Evolutionary conservation across 2,888 invertebrate species (phyloP).

Genomic region (Diarsia brunnea): DNA sequence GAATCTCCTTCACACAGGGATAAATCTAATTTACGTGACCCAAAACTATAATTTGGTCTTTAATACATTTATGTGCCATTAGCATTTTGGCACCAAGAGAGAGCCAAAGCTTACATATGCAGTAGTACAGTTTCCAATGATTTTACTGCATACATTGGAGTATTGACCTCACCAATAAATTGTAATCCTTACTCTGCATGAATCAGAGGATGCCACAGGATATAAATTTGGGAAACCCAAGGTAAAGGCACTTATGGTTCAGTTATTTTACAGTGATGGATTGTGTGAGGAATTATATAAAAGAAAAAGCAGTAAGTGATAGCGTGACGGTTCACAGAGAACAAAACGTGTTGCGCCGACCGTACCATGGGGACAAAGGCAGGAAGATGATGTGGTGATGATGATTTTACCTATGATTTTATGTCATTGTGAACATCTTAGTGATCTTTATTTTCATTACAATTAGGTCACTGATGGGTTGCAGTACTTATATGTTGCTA

Average conservation of each 20-base stretch:
- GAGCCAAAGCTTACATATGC: constrained; percentile 9
- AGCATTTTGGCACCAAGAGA: constrained; percentile 47
- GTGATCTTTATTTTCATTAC: too few relatives aligned
- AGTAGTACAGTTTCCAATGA: constrained; percentile 19
- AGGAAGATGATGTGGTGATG: too few relatives aligned
- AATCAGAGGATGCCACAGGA: not conserved
- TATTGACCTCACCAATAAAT: constrained; percentile 15
- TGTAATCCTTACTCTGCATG: not conserved
- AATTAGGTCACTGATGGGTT: too few relatives aligned
- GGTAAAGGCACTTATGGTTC: not conserved
- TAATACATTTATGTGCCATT: constrained; percentile 43
- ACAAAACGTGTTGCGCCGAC: too few relatives aligned
- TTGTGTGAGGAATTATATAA: too few relatives aligned
- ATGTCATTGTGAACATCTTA: too few relatives aligned
- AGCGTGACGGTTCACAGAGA: too few relatives aligned
- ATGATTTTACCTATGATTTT: too few relatives aligned
- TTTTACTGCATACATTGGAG: constrained; percentile 20
- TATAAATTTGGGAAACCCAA: not conserved
- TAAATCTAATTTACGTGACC: constrained; percentile 28
- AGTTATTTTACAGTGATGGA: not conserved
- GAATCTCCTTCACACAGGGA: not conserved
- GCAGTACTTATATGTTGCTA: too few relatives aligned
- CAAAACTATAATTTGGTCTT: constrained; percentile 32
- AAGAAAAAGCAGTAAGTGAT: too few relatives aligned
- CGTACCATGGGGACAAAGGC: too few relatives aligned